Percentiles rank a stretch among this genome's conserved stretches.
Conservation (phyloP, 2,888 invertebrate genomes). For the Melipona bicolor region DNA sequence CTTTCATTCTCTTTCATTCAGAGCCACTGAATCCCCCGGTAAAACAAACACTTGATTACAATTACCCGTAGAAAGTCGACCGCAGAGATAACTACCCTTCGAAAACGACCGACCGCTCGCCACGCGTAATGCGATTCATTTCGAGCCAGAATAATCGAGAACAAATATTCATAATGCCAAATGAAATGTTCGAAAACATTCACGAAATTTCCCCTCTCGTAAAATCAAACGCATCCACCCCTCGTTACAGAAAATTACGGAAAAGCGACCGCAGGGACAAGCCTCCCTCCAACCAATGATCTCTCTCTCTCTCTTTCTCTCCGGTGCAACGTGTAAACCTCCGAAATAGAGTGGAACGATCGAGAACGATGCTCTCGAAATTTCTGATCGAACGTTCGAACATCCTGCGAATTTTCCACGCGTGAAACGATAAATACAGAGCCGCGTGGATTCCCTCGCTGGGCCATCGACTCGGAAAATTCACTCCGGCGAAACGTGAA, state of each 20-base stretch:
- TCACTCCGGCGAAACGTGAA: not conserved
- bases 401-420: constrained; percentile 14
- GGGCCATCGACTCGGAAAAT: not conserved
- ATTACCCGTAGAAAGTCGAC: not conserved
- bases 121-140: not conserved
- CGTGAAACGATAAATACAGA: not conserved
- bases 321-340: not conserved
- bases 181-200: too few species aligned
- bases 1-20: not conserved
- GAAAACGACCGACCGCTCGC: not conserved
- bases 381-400: not conserved
- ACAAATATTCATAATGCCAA: not conserved
- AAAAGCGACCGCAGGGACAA: not conserved
- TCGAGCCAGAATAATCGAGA: not conserved
- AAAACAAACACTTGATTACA: not conserved
- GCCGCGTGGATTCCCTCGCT: not conserved
- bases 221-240: not conserved
- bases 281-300: not conserved
- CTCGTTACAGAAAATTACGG: not conserved
- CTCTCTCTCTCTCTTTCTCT: too few species aligned
- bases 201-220: not conserved
- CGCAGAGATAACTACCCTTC: too few species aligned
- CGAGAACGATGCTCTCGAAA: not conserved
- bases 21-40: not conserved
- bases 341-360: not conserved